Percentiles rank a stretch among this genome's conserved stretches.
phyloP scores from a whole-genome alignment of 1,140 invertebrate species.

The Centruroides vittatus region DNA sequence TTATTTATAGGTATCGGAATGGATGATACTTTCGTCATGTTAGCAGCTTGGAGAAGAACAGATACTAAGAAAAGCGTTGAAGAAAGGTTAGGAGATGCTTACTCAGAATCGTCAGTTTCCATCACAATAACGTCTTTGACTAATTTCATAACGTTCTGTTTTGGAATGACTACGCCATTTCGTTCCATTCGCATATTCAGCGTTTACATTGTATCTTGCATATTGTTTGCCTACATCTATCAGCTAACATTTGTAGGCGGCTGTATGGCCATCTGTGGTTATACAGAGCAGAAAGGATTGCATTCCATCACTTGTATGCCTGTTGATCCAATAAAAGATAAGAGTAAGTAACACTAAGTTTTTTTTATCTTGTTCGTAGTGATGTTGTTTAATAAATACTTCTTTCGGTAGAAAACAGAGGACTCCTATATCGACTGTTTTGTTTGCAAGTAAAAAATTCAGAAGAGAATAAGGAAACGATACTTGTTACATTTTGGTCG shows the following conservation, averaged over 20 bases:
- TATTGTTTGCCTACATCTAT: constrained; percentile 83
- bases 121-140: constrained; percentile 96
- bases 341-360: too few species aligned
- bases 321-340: too few species aligned
- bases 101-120: constrained; percentile 90
- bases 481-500: too few species aligned
- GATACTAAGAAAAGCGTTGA: constrained; percentile 60
- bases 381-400: too few species aligned
- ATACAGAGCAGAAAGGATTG: constrained; percentile 64
- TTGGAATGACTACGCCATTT: constrained; percentile 86
- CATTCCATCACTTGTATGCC: constrained; percentile 39
- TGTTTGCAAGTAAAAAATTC: constrained; percentile 33
- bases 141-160: constrained; percentile 89
- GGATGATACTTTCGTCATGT: constrained; percentile 91
- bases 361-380: too few species aligned
- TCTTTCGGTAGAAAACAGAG: constrained; percentile 2
- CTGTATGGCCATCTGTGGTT: constrained; percentile 75
- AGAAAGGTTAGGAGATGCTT: constrained; percentile 66
- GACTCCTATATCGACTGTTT: constrained; percentile 52
- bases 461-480: too few species aligned
- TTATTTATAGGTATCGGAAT: constrained; percentile 69
- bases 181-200: constrained; percentile 91
- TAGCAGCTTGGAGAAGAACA: constrained; percentile 80
- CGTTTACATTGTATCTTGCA: constrained; percentile 82
- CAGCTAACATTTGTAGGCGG: constrained; percentile 88